Percentiles rank a stretch among this genome's conserved stretches.
Conservation (phyloP, 2,888 invertebrate genomes). For the Phragmatobia fuliginosa region DNA sequence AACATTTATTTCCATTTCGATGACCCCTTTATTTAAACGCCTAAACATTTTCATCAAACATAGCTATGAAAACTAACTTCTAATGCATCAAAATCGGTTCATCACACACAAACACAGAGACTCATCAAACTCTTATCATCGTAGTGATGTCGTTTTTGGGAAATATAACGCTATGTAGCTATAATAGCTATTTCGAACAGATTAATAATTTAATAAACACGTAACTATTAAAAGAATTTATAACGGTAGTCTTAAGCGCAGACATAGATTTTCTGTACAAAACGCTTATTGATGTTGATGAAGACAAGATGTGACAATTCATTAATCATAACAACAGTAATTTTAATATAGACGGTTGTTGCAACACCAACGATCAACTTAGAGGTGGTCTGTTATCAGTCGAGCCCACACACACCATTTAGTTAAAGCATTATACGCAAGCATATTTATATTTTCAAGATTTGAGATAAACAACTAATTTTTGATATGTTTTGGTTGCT, state of each 20-base stretch:
- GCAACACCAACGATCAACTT: conserved; percentile 4
- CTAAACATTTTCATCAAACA: no score
- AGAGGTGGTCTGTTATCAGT: conserved; percentile 11
- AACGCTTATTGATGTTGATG: neutral
- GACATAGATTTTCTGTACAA: neutral
- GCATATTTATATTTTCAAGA: neutral
- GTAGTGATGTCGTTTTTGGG: no score
- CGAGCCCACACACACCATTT: conserved; percentile 11
- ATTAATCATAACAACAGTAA: conserved; percentile 14
- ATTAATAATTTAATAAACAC: no score
- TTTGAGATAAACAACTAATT: conserved; percentile 3
- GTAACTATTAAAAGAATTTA: neutral
- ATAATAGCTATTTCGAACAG: no score
- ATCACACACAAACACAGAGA: no score
- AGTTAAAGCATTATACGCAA: conserved; percentile 8
- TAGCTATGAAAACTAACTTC: no score
- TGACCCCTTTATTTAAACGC: no score
- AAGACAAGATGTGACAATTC: conserved; percentile 14
- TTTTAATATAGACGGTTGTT: conserved; percentile 11
- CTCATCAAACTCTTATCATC: no score
- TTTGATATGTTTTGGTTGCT: neutral
- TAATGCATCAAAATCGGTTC: no score
- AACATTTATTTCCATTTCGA: no score
- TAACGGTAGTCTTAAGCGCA: neutral
- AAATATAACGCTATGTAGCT: no score